Conservation (phyloP, 1,140 invertebrate species). For the Trypoxylus dichotomus region DNA sequence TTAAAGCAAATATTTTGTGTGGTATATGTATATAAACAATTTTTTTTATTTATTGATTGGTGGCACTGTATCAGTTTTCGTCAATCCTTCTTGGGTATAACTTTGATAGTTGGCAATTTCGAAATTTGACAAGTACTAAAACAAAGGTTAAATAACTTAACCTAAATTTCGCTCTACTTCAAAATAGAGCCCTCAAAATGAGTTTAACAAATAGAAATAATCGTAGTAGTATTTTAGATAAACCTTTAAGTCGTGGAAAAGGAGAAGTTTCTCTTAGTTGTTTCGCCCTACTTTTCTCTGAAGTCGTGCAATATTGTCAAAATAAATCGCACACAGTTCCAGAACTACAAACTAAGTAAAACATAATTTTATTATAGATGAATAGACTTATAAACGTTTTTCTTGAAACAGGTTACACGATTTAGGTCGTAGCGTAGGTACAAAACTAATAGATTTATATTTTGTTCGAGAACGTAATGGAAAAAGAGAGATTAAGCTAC, state of each 20-base stretch:
- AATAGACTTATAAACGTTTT: slow-evolving; percentile 41
- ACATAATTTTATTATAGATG: neutral
- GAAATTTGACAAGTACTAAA: neutral
- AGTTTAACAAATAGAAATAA: slow-evolving; percentile 54
- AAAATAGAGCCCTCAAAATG: slow-evolving; percentile 42
- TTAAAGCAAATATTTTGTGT: too few relatives aligned
- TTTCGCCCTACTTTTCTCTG: slow-evolving; percentile 95
- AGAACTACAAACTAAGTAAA: slow-evolving; percentile 90
- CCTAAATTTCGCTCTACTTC: neutral
- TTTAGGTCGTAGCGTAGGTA: slow-evolving; percentile 93
- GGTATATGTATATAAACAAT: too few relatives aligned
- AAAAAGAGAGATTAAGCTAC: slow-evolving; percentile 93
- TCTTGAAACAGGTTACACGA: slow-evolving; percentile 76
- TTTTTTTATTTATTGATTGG: too few relatives aligned
- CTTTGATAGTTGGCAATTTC: neutral
- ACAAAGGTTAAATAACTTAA: neutral
- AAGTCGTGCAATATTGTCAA: slow-evolving; percentile 98
- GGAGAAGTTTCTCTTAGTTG: slow-evolving; percentile 89
- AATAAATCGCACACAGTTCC: slow-evolving; percentile 93
- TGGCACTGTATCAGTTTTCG: too few relatives aligned
- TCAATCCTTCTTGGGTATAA: too few relatives aligned
- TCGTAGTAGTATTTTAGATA: slow-evolving; percentile 86
- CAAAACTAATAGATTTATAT: slow-evolving; percentile 74
- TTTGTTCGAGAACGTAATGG: slow-evolving; percentile 66
- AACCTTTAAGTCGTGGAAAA: slow-evolving; percentile 89